A percentile compares a stretch with the other conserved stretches of the same genome.
Evolutionary conservation across 2,113 vertebrate species (phyloP).

Genomic region (Xiphophorus hellerii): DNA sequence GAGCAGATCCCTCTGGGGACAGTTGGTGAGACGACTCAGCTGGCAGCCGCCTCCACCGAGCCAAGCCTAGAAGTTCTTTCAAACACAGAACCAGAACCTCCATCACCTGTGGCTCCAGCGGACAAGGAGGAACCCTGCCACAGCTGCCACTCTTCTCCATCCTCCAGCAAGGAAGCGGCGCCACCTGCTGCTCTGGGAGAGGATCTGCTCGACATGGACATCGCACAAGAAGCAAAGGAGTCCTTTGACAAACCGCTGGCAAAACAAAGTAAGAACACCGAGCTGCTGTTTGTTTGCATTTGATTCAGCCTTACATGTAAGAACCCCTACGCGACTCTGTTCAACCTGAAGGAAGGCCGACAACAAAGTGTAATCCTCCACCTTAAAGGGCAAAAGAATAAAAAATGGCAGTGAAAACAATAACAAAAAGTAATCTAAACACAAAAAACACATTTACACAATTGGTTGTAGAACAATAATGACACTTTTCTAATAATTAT

Average conservation of each 20-base stretch:
- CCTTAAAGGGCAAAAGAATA: too few relatives aligned
- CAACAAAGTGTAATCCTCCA: neutral
- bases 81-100: constrained; percentile 29
- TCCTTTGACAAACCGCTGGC: constrained; percentile 2
- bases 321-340: neutral
- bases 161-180: constrained; percentile 21
- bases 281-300: neutral
- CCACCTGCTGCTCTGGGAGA: constrained; percentile 31
- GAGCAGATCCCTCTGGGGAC: neutral
- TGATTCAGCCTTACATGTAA: neutral
- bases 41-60: constrained; percentile 42
- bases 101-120: constrained; percentile 5
- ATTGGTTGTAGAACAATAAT: too few relatives aligned
- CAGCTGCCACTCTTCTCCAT: constrained; percentile 45
- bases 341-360: neutral
- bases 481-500: too few relatives aligned
- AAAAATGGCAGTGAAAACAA: neutral
- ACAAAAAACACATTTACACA: too few relatives aligned
- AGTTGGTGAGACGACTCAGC: neutral
- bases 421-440: neutral
- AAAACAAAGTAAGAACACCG: constrained; percentile 50
- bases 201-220: constrained; percentile 15
- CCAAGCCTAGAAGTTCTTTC: constrained; percentile 28
- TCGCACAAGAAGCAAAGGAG: constrained; percentile 15
- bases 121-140: constrained; percentile 25